phyloP scores from a whole-genome alignment of 1,140 invertebrate species.

The Brachionus calyciflorus region DNA sequence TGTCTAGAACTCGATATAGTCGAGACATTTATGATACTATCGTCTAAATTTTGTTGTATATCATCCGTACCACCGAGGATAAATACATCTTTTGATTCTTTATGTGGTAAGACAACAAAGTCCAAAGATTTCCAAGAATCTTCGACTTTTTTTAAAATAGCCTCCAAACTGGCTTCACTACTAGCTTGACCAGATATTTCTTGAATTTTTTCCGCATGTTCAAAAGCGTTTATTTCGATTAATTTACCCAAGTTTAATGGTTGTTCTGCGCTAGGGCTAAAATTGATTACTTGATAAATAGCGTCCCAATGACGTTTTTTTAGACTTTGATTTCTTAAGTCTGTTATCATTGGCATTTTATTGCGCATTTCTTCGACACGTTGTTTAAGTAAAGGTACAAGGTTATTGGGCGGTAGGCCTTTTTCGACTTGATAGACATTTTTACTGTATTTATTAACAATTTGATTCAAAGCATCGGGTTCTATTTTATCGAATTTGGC shows the following conservation, averaged over 20 bases:
- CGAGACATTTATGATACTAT: constrained; percentile 77
- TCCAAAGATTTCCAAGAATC: constrained; percentile 61
- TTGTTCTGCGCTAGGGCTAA: constrained; percentile 52
- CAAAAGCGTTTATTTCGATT: constrained; percentile 66
- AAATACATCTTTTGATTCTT: constrained; percentile 71
- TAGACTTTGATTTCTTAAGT: constrained; percentile 58
- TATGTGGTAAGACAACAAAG: constrained; percentile 59
- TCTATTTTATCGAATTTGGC: constrained; percentile 69
- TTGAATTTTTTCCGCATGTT: constrained; percentile 70
- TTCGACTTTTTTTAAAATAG: constrained; percentile 67
- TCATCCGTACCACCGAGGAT: constrained; percentile 79
- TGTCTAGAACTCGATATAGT: constrained; percentile 79
- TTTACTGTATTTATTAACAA: constrained; percentile 69
- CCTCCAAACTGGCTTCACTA: constrained; percentile 75
- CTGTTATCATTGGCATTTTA: constrained; percentile 60
- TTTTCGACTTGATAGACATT: constrained; percentile 74
- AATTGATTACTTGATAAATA: constrained; percentile 57
- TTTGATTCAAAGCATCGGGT: constrained; percentile 70
- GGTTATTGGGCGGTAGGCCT: constrained; percentile 61
- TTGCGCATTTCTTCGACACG: constrained; percentile 59
- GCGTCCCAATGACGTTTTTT: constrained; percentile 59
- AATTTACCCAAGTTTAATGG: constrained; percentile 59
- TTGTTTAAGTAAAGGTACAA: constrained; percentile 58
- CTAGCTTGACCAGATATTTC: constrained; percentile 79
- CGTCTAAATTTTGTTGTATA: constrained; percentile 74